phyloP scores from a whole-genome alignment of 2,797 vertebrate genomes.

The Pelobates cultripes region DNA sequence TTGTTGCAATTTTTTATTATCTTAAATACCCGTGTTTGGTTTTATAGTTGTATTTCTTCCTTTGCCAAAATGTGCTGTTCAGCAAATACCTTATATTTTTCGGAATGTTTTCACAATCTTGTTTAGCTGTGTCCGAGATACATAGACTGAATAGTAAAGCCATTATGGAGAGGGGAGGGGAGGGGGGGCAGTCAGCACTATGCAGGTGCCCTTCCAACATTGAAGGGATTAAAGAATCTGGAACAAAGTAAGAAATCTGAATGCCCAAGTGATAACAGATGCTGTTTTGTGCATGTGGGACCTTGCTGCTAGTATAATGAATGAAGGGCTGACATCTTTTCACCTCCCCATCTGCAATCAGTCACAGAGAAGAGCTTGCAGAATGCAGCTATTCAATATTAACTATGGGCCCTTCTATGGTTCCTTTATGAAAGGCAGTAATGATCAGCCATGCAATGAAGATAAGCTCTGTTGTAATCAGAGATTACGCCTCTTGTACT shows the following conservation, averaged over 20 bases:
- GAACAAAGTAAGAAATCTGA: conserved; percentile 35
- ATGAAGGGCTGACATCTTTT: conserved; percentile 52
- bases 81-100: no score
- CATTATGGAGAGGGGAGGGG: not conserved
- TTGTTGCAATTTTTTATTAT: no score
- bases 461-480: conserved; percentile 52
- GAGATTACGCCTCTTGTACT: conserved; percentile 54
- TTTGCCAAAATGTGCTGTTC: no score
- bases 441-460: conserved; percentile 41
- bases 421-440: conserved; percentile 31
- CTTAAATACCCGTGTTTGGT: no score
- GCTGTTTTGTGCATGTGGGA: conserved; percentile 49
- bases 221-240: conserved; percentile 30
- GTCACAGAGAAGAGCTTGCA: conserved; percentile 31
- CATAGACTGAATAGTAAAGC: conserved; percentile 4
- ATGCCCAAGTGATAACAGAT: conserved; percentile 54
- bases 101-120: not conserved
- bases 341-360: conserved; percentile 53
- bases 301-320: conserved; percentile 46
- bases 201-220: conserved; percentile 33
- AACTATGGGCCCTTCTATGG: conserved; percentile 43
- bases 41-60: no score
- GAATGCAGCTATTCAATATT: conserved; percentile 44
- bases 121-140: not conserved
- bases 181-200: conserved; percentile 4